phyloP scores from a whole-genome alignment of 2,888 invertebrate species.

The Apotomis betuletana region DNA sequence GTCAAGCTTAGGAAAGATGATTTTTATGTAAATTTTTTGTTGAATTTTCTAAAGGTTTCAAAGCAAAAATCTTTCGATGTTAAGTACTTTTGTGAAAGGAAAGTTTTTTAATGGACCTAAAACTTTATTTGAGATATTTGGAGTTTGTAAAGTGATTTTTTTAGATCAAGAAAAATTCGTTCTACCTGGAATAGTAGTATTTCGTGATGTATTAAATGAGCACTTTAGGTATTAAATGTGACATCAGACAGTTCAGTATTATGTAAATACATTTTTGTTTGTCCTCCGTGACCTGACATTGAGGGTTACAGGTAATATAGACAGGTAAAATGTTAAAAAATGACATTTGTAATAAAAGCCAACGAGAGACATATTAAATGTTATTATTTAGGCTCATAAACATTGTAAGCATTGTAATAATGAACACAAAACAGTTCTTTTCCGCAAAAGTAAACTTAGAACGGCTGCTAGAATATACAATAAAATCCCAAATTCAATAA shows the following conservation, averaged over 20 bases:
- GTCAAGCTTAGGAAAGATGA: conserved; percentile 34
- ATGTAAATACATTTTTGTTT: not conserved
- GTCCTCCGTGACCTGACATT: not conserved
- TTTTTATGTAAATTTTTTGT: conserved; percentile 37
- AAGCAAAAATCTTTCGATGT: conserved; percentile 17
- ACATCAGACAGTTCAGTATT: not conserved
- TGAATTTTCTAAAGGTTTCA: conserved; percentile 26
- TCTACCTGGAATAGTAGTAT: not conserved
- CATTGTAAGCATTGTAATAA: too few relatives aligned
- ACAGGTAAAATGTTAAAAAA: not conserved
- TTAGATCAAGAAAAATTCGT: not conserved
- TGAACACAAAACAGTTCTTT: too few relatives aligned
- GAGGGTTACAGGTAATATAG: not conserved
- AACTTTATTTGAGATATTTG: conserved; percentile 16
- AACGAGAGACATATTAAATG: too few relatives aligned
- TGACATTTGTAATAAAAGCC: not conserved
- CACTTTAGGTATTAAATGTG: not conserved
- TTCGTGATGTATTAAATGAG: not conserved
- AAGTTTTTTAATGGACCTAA: conserved; percentile 25
- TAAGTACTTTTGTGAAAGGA: conserved; percentile 18
- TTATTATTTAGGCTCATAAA: too few relatives aligned
- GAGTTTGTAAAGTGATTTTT: not conserved
- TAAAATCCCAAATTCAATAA: too few relatives aligned
- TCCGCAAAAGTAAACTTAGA: too few relatives aligned
- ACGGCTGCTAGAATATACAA: too few relatives aligned